phyloP scores from a whole-genome alignment of 2,888 invertebrate species.

The Gryllus longicercus region DNA sequence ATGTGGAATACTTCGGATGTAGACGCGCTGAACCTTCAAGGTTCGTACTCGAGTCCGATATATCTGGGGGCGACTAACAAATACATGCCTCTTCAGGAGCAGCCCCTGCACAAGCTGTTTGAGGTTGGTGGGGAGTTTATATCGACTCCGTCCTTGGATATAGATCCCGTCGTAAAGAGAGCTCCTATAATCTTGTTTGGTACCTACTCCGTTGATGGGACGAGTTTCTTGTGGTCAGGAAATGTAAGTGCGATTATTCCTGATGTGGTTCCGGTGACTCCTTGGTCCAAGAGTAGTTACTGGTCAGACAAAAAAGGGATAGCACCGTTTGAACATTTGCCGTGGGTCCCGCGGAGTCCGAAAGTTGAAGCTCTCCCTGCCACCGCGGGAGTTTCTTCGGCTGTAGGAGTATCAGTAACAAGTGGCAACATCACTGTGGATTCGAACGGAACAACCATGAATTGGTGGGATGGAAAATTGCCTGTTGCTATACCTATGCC shows the following conservation, averaged over 20 bases:
- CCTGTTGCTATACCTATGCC: constrained; percentile 36
- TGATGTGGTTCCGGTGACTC: not conserved
- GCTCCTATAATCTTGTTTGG: constrained; percentile 32
- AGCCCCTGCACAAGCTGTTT: not conserved
- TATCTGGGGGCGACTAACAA: constrained; percentile 27
- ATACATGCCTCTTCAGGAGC: constrained; percentile 11
- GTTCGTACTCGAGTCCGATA: constrained; percentile 29
- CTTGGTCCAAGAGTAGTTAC: not conserved
- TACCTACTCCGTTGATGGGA: constrained; percentile 26
- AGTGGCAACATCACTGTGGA: not conserved
- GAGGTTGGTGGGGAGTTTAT: not conserved
- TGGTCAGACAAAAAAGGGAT: not conserved
- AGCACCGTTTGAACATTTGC: not conserved
- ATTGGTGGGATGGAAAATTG: constrained; percentile 37
- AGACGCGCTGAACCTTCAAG: constrained; percentile 25
- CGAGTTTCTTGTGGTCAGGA: constrained; percentile 33
- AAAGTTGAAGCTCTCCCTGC: not conserved
- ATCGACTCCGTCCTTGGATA: constrained; percentile 19
- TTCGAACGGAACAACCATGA: not conserved
- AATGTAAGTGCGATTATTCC: constrained; percentile 31
- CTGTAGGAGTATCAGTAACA: not conserved
- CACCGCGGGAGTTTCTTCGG: not conserved
- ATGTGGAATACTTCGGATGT: not conserved
- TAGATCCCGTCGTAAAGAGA: not conserved
- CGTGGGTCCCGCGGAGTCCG: not conserved